Percentiles rank a stretch among this genome's conserved stretches.
Evolutionary conservation across 1,140 invertebrate genomes (phyloP).

Genomic region (Anadara kagoshimensis): DNA sequence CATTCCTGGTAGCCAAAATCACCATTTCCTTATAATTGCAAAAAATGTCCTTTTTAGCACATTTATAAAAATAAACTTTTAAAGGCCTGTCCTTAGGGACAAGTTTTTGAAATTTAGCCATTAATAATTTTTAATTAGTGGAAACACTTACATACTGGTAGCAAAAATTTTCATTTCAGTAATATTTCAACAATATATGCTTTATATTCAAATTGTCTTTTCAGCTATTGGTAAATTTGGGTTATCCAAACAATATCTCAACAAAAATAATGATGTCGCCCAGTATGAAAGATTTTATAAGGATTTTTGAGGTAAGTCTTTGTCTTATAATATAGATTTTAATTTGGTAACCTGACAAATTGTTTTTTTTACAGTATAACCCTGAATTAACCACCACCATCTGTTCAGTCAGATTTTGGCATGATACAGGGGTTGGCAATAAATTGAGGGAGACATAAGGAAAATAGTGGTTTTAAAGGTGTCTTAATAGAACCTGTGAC

Average conservation of each 20-base stretch:
- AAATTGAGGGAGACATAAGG: not conserved
- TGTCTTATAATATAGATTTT: not conserved
- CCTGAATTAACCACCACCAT: not conserved
- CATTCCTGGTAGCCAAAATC: no score
- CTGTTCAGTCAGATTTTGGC: not conserved
- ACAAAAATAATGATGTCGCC: conserved; percentile 63
- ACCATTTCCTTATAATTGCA: no score
- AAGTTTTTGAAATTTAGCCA: no score
- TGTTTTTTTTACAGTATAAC: not conserved
- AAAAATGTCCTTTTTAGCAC: no score
- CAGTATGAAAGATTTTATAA: conserved; percentile 66
- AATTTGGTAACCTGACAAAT: not conserved
- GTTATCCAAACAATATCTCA: conserved; percentile 60
- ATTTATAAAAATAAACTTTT: no score
- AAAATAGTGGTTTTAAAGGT: not conserved
- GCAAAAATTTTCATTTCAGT: no score
- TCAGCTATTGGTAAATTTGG: conserved; percentile 62
- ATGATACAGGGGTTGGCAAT: not conserved
- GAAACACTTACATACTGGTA: no score
- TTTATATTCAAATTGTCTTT: conserved; percentile 40
- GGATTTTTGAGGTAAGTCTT: conserved; percentile 68
- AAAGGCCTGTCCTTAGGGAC: no score
- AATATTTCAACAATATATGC: no score
- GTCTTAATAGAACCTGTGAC: no score
- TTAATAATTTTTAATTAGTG: no score